phyloP scores from a whole-genome alignment of 1,140 invertebrate species.

The Lepeophtheirus salmonis region DNA sequence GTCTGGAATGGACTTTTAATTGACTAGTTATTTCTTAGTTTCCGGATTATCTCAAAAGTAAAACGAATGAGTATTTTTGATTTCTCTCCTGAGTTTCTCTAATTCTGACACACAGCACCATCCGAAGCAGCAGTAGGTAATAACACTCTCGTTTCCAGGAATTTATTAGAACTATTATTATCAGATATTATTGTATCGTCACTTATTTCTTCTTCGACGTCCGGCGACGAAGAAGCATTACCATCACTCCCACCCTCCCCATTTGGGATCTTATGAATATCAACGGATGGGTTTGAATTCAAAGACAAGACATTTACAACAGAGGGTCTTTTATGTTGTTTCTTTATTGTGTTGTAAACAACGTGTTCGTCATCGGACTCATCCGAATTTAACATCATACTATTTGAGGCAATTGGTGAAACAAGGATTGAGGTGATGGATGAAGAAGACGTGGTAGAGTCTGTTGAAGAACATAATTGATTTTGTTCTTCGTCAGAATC shows the following conservation, averaged over 20 bases:
- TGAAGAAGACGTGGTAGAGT: neutral
- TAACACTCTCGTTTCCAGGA: too few species aligned
- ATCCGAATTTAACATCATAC: neutral
- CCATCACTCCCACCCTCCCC: neutral
- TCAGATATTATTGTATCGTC: too few species aligned
- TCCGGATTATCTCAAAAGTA: too few species aligned
- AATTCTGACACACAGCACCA: too few species aligned
- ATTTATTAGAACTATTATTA: too few species aligned
- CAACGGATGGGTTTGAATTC: too few species aligned
- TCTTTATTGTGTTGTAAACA: neutral
- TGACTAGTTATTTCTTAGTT: too few species aligned
- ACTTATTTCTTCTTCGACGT: neutral
- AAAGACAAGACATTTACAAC: neutral
- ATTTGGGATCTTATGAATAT: too few species aligned
- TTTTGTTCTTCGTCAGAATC: neutral
- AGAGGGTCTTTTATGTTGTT: neutral
- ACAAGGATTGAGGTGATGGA: neutral
- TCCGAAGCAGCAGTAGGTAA: too few species aligned
- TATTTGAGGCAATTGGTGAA: neutral
- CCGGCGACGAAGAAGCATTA: neutral
- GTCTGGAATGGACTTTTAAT: too few species aligned
- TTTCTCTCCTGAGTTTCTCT: too few species aligned
- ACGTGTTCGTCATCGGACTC: neutral
- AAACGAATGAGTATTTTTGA: too few species aligned
- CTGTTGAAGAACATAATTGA: neutral